Conservation (phyloP, 2,888 invertebrate genomes). For the Blera fallax region DNA sequence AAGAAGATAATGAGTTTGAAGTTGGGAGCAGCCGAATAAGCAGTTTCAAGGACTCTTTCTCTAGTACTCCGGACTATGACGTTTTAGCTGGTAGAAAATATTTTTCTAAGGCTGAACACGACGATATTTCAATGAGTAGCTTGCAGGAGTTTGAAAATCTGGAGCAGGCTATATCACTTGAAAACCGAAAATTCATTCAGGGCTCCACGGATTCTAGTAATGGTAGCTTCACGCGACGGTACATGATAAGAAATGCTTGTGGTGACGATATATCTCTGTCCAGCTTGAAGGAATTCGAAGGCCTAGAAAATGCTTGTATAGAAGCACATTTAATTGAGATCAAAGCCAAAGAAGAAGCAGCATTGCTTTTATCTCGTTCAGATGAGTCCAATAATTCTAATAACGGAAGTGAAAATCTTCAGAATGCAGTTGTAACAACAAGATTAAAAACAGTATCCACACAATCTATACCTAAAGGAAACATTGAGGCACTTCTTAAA, state of each 20-base stretch:
- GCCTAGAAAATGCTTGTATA: slow-evolving; percentile 92
- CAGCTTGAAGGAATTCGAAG: slow-evolving; percentile 96
- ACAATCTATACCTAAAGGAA: slow-evolving; percentile 75
- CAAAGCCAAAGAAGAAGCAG: slow-evolving; percentile 92
- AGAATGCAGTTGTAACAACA: slow-evolving; percentile 74
- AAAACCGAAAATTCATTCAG: slow-evolving; percentile 86
- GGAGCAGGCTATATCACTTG: slow-evolving; percentile 91
- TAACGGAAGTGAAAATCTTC: slow-evolving; percentile 74
- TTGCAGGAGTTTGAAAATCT: slow-evolving; percentile 96
- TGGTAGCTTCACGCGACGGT: slow-evolving; percentile 90
- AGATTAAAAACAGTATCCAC: slow-evolving; percentile 78
- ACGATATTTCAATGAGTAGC: slow-evolving; percentile 95
- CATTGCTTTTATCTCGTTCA: slow-evolving; percentile 85
- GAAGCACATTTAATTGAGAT: slow-evolving; percentile 92
- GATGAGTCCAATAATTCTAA: slow-evolving; percentile 82
- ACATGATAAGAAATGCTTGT: slow-evolving; percentile 87
- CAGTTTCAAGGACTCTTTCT: slow-evolving; percentile 93
- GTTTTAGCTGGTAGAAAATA: slow-evolving; percentile 91
- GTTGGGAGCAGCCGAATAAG: slow-evolving; percentile 88
- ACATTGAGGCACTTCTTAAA: slow-evolving; percentile 80
- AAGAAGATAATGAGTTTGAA: slow-evolving; percentile 95
- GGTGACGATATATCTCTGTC: slow-evolving; percentile 93
- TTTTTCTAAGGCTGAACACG: slow-evolving; percentile 90
- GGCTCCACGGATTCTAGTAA: slow-evolving; percentile 94
- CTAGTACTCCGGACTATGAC: slow-evolving; percentile 96